Percentiles rank a stretch among this genome's conserved stretches.
These are phyloP conservation scores for Cyphomyrmex costatus DNA, from an alignment of 1,140 invertebrate species.

Conservation along the genomic window DNA sequence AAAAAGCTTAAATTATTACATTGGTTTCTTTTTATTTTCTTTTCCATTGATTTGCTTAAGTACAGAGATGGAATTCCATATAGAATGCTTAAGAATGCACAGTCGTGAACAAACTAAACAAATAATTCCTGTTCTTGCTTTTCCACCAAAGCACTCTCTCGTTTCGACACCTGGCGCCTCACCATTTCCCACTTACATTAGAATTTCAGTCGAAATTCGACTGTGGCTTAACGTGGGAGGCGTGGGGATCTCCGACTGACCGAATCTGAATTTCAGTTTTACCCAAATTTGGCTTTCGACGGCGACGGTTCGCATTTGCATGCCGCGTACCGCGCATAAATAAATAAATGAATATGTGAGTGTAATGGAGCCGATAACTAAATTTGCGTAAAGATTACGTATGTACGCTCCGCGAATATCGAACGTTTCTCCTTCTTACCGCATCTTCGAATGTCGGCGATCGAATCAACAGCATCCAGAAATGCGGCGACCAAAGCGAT, in stretches of 20 bases:
- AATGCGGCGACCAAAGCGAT: constrained; percentile 49
- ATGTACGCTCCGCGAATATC: neutral
- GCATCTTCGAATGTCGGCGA: constrained; percentile 9
- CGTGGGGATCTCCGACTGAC: constrained; percentile 23
- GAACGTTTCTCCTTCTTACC: neutral
- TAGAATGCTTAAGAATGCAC: neutral
- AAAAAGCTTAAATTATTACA: neutral
- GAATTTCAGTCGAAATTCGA: constrained; percentile 59
- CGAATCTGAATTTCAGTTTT: constrained; percentile 64
- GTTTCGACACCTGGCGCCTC: constrained; percentile 40
- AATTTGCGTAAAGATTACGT: constrained; percentile 33
- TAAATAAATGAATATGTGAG: constrained; percentile 63
- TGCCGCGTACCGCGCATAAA: constrained; percentile 48
- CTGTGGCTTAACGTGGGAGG: constrained; percentile 43
- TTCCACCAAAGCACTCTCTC: constrained; percentile 1
- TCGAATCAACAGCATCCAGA: constrained; percentile 14
- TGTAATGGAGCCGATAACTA: constrained; percentile 41
- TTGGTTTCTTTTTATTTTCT: neutral
- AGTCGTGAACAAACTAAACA: constrained; percentile 21
- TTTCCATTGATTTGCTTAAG: neutral
- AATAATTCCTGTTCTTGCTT: constrained; percentile 22
- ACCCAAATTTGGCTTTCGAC: constrained; percentile 56
- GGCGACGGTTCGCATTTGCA: constrained; percentile 33
- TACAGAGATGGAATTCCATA: neutral
- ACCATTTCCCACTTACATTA: constrained; percentile 52